Conservation (phyloP, 2,888 invertebrate species). For the Opisthograptis luteolata region DNA sequence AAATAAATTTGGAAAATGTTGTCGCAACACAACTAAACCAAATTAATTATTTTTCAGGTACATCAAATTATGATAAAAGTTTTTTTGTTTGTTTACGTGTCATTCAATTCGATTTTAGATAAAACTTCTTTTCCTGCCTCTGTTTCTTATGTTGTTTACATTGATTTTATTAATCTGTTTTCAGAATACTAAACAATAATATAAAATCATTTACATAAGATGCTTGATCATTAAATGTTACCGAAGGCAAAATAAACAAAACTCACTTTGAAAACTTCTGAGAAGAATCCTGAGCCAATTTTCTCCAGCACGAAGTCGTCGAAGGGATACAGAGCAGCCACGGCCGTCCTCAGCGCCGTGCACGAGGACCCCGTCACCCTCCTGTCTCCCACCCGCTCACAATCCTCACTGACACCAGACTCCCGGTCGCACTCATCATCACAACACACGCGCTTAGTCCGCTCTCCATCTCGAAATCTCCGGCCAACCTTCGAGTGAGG, state of each 20-base stretch:
- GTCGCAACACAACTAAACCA: no score
- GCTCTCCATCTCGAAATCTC: constrained; percentile 65
- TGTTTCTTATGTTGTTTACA: no score
- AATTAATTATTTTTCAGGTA: no score
- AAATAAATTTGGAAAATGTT: no score
- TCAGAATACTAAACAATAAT: no score
- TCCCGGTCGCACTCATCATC: constrained; percentile 80
- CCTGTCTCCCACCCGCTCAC: constrained; percentile 75
- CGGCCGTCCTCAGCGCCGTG: constrained; percentile 95
- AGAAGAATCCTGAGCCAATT: constrained; percentile 98
- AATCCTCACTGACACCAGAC: constrained; percentile 79
- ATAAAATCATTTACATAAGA: no score
- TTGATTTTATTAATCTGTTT: no score
- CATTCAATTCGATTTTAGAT: no score
- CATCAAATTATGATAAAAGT: no score
- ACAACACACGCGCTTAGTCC: constrained; percentile 76
- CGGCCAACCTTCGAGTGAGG: constrained; percentile 73
- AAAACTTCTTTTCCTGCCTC: no score
- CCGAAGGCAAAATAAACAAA: constrained; percentile 3
- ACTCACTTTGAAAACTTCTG: constrained; percentile 98
- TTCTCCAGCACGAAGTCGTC: constrained; percentile 97
- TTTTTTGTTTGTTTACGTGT: no score
- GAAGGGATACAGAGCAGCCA: constrained; percentile 94
- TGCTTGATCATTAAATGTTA: no score
- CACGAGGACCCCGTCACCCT: constrained; percentile 87